Evolutionary conservation across 2,113 vertebrate species (phyloP), one percentile per base, ranked within the genome.

Genomic region (Brachionichthys hirsutus): DNA sequence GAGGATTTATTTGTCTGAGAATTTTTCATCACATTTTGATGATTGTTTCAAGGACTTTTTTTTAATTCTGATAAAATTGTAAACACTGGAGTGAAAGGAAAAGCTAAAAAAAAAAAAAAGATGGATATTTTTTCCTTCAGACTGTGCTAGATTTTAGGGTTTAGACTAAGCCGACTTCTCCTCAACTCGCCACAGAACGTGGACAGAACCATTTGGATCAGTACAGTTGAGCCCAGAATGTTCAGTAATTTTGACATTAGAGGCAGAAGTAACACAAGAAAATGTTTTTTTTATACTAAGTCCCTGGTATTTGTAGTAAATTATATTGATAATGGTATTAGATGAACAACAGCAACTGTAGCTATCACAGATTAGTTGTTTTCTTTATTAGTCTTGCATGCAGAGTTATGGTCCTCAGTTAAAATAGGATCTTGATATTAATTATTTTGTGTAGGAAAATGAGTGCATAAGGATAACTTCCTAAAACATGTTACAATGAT

Each of bases 321-420:
- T 88, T 85, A 89, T 90, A 87, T 89, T 88, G 80, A 80, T 88
- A 86, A 87, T 85, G 84, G 75, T 86, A 82, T 82, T 89, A 90
- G 88, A 82, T 78, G 76, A 89, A 84, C 80, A 82, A 84, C 82
- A 78, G 85, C 85, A 84, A 87, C 78, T 79, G 79, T 91, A 92
- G 91, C 74, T 85, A 85, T 88, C 88, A 87, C 85, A 87, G 80
- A 86, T 85, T 91, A 88, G 84, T 85, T 80, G 83, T 88, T 89
- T 88, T 88, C 77, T 87, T 87, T 91, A 77, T 85, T 87, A 89
- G 88, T 88, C 88, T 89, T 90, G 90, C 90, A 91, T 92, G 91
- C 87, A 80, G 78, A 87, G 83, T 89, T 88, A 83, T 82, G 89
- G 85, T 89, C 87, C 85, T 90, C 80, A 82, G 81, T 89, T 87